Evolutionary conservation across 2,113 vertebrate species (phyloP).

Genomic region (Cinclus mexicanus): DNA sequence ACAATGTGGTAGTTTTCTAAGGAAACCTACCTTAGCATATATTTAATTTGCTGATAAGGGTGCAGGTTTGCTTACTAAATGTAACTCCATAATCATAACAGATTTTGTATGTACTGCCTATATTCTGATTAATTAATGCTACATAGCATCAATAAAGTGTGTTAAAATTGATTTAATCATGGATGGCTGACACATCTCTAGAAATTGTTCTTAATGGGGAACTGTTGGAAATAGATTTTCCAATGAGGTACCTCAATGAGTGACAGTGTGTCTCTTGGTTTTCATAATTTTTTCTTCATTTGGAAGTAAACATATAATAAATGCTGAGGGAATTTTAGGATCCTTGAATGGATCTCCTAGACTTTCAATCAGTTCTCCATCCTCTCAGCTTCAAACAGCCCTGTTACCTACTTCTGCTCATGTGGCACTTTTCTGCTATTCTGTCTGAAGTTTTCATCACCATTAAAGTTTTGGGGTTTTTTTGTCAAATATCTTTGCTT

Average conservation of each 20-base stretch:
- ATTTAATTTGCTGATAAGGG: neutral
- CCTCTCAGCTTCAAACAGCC: neutral
- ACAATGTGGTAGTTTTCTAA: neutral
- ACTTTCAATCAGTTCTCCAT: neutral
- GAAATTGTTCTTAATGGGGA: neutral
- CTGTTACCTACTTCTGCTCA: neutral
- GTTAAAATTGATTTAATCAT: conserved; percentile 12
- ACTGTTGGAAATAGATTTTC: neutral
- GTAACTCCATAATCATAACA: neutral
- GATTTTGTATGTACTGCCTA: neutral
- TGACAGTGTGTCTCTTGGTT: neutral
- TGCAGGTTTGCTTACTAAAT: neutral
- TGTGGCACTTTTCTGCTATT: neutral
- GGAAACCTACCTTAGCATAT: neutral
- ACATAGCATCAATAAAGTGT: neutral
- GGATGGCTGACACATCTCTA: neutral
- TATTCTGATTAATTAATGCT: conserved; percentile 13
- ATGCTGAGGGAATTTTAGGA: neutral
- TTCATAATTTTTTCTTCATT: neutral
- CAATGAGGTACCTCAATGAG: neutral
- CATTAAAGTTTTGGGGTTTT: fast-evolving
- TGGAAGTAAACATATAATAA: neutral
- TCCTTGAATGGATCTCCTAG: neutral
- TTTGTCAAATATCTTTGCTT: neutral
- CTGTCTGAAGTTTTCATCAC: neutral